These are phyloP conservation scores for Erythrocercus mccallii DNA, from an alignment of 2,113 vertebrate species.

Conservation along the genomic window DNA sequence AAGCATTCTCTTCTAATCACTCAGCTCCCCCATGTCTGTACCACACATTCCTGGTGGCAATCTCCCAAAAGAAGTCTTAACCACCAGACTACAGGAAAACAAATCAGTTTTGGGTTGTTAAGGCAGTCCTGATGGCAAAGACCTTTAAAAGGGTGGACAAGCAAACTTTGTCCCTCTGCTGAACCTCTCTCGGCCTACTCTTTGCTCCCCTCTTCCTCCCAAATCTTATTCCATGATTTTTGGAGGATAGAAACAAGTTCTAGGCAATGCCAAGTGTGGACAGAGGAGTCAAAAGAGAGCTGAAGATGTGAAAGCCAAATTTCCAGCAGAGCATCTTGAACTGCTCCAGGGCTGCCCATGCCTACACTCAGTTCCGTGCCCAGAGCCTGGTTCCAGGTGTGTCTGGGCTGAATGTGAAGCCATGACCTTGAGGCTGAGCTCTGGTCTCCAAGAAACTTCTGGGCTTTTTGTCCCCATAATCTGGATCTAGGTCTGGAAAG, in stretches of 20 bases:
- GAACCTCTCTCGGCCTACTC: neutral
- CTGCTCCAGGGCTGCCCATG: rapidly evolving
- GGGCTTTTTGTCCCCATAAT: neutral
- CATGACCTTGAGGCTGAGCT: neutral
- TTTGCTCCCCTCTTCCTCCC: neutral
- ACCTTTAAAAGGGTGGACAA: neutral
- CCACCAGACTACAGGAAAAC: neutral
- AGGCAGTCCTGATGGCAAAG: neutral
- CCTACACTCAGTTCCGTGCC: rapidly evolving
- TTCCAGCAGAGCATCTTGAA: neutral
- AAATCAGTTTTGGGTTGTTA: neutral
- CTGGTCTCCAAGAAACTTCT: neutral
- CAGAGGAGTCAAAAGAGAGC: neutral
- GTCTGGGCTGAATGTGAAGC: neutral
- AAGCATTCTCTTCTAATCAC: neutral
- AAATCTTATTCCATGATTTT: neutral
- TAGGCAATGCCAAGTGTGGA: neutral
- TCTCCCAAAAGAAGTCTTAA: neutral
- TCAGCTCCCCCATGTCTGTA: neutral
- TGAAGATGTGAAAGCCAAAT: neutral
- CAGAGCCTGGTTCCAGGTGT: neutral
- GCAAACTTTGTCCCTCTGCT: neutral
- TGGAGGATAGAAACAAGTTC: neutral
- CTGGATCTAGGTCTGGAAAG: neutral
- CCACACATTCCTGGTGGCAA: neutral